A percentile compares a stretch with the other conserved stretches of the same genome.
Conservation (phyloP, 2,113 vertebrate species). For the Neogale vison region DNA sequence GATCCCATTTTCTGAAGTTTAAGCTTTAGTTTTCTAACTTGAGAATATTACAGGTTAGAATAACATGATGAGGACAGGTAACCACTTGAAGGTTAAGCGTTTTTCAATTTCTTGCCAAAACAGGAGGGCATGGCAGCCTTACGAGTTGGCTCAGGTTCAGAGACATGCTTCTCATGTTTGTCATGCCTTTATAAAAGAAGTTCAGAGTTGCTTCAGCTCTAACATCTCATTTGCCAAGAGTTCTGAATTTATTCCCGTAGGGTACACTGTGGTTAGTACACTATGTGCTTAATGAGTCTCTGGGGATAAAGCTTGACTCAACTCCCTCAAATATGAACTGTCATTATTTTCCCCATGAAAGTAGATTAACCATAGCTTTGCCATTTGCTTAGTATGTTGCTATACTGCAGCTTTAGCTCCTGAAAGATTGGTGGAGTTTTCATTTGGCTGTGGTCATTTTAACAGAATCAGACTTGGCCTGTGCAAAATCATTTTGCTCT, state of each 20-base stretch:
- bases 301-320: slow-evolving; percentile 51
- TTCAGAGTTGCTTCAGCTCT: slow-evolving; percentile 56
- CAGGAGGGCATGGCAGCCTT: slow-evolving; percentile 58
- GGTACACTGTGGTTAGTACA: slow-evolving; percentile 54
- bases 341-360: slow-evolving; percentile 48
- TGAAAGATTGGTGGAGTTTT: slow-evolving; percentile 53
- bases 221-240: slow-evolving; percentile 57
- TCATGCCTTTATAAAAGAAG: slow-evolving; percentile 63
- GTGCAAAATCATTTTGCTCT: slow-evolving; percentile 62
- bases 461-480: slow-evolving; percentile 57
- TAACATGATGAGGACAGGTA: slow-evolving; percentile 63
- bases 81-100: not conserved
- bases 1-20: slow-evolving; percentile 39
- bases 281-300: slow-evolving; percentile 64
- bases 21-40: slow-evolving; percentile 51
- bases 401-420: slow-evolving; percentile 47
- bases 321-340: slow-evolving; percentile 52
- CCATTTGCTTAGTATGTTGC: not conserved
- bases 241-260: slow-evolving; percentile 60
- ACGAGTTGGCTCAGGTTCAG: slow-evolving; percentile 53
- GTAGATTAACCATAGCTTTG: slow-evolving; percentile 26
- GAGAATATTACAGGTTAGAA: slow-evolving; percentile 36
- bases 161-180: slow-evolving; percentile 65
- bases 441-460: slow-evolving; percentile 34
- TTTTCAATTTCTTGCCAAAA: slow-evolving; percentile 67